A percentile compares a stretch with the other conserved stretches of the same genome.
phyloP scores from a whole-genome alignment of 92 coral and sea anemone genomes.

The Meandrina meandrites region DNA sequence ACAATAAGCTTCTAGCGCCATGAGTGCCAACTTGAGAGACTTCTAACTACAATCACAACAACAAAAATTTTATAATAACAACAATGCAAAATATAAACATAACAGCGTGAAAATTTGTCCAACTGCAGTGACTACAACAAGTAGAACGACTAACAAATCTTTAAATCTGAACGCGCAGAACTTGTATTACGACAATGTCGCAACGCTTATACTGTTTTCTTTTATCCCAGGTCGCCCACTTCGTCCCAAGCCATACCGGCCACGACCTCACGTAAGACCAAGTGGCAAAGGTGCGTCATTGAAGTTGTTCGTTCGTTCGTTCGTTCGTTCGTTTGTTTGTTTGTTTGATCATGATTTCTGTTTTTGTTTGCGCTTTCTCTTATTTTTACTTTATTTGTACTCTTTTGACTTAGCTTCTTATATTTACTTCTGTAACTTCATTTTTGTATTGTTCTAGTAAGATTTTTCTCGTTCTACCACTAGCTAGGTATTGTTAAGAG shows the following conservation, averaged over 20 bases:
- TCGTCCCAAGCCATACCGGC: conserved; percentile 46
- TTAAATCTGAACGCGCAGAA: neutral
- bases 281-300: conserved; percentile 52
- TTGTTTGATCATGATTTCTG: neutral
- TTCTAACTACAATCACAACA: neutral
- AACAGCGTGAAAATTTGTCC: too few species aligned
- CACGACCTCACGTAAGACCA: conserved; percentile 46
- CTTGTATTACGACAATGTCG: neutral
- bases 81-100: neutral
- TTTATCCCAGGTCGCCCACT: conserved; percentile 41
- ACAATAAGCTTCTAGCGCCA: neutral
- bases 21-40: neutral
- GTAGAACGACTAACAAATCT: neutral
- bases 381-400: too few species aligned
- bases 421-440: too few species aligned
- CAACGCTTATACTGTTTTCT: neutral
- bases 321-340: neutral
- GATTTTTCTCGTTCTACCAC: too few species aligned
- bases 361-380: neutral
- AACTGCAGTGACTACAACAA: neutral
- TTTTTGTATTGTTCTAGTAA: too few species aligned
- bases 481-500: too few species aligned
- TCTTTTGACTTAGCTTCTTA: too few species aligned
- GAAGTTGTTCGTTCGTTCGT: neutral
- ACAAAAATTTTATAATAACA: neutral